phyloP scores from a whole-genome alignment of 2,797 vertebrate genomes.

The Sebastes steindachneri region DNA sequence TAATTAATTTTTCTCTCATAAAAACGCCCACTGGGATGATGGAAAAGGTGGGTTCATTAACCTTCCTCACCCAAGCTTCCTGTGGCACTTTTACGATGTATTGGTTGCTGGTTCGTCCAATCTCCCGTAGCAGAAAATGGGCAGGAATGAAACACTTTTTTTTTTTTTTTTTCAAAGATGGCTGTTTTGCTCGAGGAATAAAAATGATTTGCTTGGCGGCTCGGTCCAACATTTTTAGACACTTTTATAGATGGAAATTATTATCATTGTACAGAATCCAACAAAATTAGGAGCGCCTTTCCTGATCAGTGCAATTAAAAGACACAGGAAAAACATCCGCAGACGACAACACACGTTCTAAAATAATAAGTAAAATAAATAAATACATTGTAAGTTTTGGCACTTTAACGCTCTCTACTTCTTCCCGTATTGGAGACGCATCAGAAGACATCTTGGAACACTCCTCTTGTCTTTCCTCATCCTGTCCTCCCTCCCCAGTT shows the following conservation, averaged over 20 bases:
- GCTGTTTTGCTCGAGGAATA: slow-evolving; percentile 51
- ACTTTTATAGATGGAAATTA: slow-evolving; percentile 9
- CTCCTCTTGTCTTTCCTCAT: neutral
- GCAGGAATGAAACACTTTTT: slow-evolving; percentile 55
- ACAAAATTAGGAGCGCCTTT: neutral
- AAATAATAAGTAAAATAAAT: neutral
- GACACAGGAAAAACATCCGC: neutral
- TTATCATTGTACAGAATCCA: neutral
- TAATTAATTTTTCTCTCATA: slow-evolving; percentile 79
- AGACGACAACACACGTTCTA: neutral
- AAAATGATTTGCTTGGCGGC: slow-evolving; percentile 48
- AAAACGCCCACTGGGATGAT: slow-evolving; percentile 75
- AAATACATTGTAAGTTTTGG: neutral
- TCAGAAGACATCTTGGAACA: slow-evolving; percentile 11
- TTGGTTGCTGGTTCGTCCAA: slow-evolving; percentile 60
- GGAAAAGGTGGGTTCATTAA: slow-evolving; percentile 82
- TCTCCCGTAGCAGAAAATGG: slow-evolving; percentile 53
- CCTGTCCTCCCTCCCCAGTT: neutral
- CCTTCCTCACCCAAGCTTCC: slow-evolving; percentile 72
- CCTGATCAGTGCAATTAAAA: neutral
- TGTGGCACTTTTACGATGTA: slow-evolving; percentile 69
- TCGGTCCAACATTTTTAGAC: slow-evolving; percentile 11
- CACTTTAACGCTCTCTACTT: slow-evolving; percentile 26
- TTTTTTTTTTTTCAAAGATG: slow-evolving; percentile 34
- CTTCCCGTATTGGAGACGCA: slow-evolving; percentile 14